Evolutionary conservation across 2,888 invertebrate species (phyloP).

Genomic region (Neoaliturus tenellus): DNA sequence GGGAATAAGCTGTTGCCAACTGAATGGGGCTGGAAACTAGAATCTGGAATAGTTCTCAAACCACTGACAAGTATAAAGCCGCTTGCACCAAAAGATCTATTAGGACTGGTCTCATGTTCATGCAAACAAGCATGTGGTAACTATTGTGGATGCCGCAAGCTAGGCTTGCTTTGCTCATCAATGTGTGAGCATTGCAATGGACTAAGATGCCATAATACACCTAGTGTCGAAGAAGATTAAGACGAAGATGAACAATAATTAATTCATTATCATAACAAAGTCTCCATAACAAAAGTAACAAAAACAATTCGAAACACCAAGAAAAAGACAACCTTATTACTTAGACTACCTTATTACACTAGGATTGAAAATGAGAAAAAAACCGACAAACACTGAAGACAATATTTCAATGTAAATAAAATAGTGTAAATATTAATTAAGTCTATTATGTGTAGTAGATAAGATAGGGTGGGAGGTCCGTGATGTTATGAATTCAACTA

Average conservation of each 20-base stretch:
- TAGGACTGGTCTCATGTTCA: background rate
- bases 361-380: too few species aligned
- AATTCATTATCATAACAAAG: too few species aligned
- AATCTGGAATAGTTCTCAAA: background rate
- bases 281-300: background rate
- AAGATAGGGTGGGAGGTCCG: background rate
- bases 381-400: too few species aligned
- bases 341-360: background rate
- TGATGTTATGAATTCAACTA: background rate
- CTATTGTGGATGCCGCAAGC: conserved; percentile 1
- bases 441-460: background rate
- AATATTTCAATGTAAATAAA: background rate
- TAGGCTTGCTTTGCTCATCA: background rate
- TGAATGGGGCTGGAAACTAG: background rate
- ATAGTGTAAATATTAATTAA: background rate
- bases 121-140: conserved; percentile 5
- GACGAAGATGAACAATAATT: background rate
- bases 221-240: background rate
- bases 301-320: background rate
- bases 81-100: background rate
- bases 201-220: background rate
- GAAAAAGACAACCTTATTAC: background rate
- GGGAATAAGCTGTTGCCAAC: conserved; percentile 2
- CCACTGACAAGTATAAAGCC: background rate
- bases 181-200: background rate